Percentiles rank a stretch among this genome's conserved stretches.
These are phyloP conservation scores for Trichomalopsis sarcophagae DNA, from an alignment of 1,140 invertebrate species.

Conservation along the genomic window DNA sequence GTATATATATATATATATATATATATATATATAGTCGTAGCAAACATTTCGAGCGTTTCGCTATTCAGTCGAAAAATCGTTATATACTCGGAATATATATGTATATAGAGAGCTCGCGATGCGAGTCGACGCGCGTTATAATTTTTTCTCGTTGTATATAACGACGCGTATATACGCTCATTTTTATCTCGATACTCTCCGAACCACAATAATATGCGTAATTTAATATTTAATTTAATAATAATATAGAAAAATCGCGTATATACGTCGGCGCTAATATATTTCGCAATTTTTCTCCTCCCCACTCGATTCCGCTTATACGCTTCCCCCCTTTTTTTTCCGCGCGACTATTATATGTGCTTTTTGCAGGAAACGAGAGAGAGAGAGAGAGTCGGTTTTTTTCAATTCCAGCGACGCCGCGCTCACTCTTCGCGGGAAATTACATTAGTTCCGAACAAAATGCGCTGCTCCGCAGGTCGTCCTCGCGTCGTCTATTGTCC, in stretches of 20 bases:
- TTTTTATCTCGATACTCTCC: no score
- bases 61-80: constrained; percentile 42
- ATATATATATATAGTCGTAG: neutral
- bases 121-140: no score
- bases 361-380: neutral
- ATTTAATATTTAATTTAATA: no score
- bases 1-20: neutral
- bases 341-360: neutral
- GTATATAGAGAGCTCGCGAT: neutral
- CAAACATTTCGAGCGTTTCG: neutral
- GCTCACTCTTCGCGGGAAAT: neutral
- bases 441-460: constrained; percentile 30
- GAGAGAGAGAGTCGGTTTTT: neutral
- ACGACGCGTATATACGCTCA: no score
- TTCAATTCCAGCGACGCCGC: neutral
- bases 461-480: neutral
- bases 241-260: neutral
- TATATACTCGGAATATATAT: neutral
- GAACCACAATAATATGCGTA: no score
- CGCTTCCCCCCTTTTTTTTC: neutral
- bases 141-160: no score
- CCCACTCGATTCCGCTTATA: neutral
- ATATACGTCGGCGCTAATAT: neutral
- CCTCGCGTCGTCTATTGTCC: constrained; percentile 12
- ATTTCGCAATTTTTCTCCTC: neutral